Evolutionary conservation across 2,888 invertebrate species (phyloP).

Genomic region (Tetranychus truncatus): DNA sequence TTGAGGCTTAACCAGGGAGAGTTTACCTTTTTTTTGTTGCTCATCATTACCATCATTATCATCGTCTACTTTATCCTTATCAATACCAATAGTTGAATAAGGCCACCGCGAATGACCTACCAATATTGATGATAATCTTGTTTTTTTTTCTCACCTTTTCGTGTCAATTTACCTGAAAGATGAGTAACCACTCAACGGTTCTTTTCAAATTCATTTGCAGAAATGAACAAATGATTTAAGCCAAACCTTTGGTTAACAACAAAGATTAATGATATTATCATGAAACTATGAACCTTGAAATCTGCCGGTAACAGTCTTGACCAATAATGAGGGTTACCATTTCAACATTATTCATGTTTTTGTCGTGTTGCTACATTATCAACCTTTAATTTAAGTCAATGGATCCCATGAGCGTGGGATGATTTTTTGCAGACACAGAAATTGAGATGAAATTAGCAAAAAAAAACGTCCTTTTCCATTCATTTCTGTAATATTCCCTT

Average conservation of each 20-base stretch:
- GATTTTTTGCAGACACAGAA: background rate
- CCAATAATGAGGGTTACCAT: background rate
- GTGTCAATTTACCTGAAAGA: background rate
- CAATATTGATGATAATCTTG: background rate
- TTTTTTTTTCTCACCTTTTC: background rate
- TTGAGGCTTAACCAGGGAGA: background rate
- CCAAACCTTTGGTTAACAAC: no score
- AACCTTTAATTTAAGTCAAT: conserved; percentile 1
- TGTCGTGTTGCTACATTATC: background rate
- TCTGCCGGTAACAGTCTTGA: no score
- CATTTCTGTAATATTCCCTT: background rate
- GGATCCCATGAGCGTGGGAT: background rate
- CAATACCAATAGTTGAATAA: background rate
- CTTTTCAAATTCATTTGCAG: background rate
- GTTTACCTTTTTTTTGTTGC: background rate
- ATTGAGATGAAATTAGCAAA: background rate
- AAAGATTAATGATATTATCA: no score
- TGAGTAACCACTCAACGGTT: background rate
- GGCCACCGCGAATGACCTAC: background rate
- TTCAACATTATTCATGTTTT: background rate
- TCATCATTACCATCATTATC: background rate
- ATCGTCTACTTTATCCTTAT: background rate
- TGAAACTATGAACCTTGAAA: no score
- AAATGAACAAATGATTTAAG: no score
- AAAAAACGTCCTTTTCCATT: background rate